Percentiles rank a stretch among this genome's conserved stretches.
Conservation (phyloP, 2,888 invertebrate genomes). For the Stenotaenia linearis region DNA sequence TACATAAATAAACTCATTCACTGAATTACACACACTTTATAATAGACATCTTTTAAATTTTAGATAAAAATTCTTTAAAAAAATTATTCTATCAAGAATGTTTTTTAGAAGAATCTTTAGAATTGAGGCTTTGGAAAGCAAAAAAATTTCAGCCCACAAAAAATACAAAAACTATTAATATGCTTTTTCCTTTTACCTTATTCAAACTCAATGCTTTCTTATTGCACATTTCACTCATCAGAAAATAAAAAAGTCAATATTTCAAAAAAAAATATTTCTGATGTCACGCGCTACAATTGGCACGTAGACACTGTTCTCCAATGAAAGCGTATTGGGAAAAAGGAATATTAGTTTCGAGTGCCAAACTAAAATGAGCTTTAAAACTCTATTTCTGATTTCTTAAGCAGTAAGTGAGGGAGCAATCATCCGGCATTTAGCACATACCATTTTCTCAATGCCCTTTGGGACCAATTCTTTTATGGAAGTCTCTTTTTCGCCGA, state of each 20-base stretch:
- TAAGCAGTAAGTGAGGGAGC: background rate
- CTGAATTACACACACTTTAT: too few species aligned
- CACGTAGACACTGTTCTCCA: background rate
- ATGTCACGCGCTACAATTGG: background rate
- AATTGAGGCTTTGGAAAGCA: too few species aligned
- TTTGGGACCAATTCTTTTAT: background rate
- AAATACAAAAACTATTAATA: too few species aligned
- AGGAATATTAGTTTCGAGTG: background rate
- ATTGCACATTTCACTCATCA: background rate
- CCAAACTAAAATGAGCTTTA: background rate
- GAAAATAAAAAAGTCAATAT: background rate
- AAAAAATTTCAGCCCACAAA: too few species aligned
- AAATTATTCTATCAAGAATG: too few species aligned
- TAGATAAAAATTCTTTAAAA: too few species aligned
- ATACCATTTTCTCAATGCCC: background rate
- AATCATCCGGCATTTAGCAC: background rate
- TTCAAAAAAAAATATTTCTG: background rate
- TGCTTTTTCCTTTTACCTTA: background rate
- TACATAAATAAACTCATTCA: too few species aligned
- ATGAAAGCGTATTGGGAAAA: background rate
- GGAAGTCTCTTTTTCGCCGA: background rate
- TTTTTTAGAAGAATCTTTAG: too few species aligned
- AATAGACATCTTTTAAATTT: too few species aligned
- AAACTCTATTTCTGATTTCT: background rate
- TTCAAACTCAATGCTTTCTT: background rate